Conservation (phyloP, 2,113 vertebrate genomes). For the Coregonus clupeaformis region DNA sequence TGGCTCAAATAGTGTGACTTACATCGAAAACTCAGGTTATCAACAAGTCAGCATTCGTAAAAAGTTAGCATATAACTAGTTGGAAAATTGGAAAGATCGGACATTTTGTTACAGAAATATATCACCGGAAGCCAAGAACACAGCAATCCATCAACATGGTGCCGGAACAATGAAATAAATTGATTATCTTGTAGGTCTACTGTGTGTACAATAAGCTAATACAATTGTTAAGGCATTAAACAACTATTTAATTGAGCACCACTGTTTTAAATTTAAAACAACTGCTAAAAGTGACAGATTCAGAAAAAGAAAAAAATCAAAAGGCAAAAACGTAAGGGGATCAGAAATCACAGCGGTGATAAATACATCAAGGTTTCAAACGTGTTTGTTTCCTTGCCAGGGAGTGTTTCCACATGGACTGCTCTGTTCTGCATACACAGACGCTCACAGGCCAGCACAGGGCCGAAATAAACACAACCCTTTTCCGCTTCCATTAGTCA, state of each 20-base stretch:
- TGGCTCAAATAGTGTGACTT: slow-evolving; percentile 20
- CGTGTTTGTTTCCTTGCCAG: slow-evolving; percentile 24
- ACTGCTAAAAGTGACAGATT: background rate
- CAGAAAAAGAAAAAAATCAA: background rate
- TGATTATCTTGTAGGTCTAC: background rate
- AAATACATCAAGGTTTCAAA: background rate
- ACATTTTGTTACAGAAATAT: background rate
- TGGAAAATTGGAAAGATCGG: background rate
- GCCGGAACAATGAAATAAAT: background rate
- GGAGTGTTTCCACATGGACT: slow-evolving; percentile 25
- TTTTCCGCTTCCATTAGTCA: slow-evolving; percentile 35
- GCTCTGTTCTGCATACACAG: slow-evolving; percentile 25
- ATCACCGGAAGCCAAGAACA: background rate
- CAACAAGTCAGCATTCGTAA: background rate
- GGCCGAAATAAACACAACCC: slow-evolving; percentile 24
- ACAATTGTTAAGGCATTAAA: background rate
- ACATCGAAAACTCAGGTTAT: background rate
- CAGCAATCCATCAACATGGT: too few relatives aligned
- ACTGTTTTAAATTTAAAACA: background rate
- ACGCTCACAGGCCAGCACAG: slow-evolving; percentile 28
- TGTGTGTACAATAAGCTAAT: background rate
- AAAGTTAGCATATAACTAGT: background rate
- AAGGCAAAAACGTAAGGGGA: background rate
- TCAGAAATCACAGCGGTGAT: background rate
- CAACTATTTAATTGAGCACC: background rate